Percentiles rank a stretch among this genome's conserved stretches.
These are phyloP conservation scores for Gisinianus flammeolus DNA, from an alignment of 2,888 invertebrate species.

Conservation along the genomic window DNA sequence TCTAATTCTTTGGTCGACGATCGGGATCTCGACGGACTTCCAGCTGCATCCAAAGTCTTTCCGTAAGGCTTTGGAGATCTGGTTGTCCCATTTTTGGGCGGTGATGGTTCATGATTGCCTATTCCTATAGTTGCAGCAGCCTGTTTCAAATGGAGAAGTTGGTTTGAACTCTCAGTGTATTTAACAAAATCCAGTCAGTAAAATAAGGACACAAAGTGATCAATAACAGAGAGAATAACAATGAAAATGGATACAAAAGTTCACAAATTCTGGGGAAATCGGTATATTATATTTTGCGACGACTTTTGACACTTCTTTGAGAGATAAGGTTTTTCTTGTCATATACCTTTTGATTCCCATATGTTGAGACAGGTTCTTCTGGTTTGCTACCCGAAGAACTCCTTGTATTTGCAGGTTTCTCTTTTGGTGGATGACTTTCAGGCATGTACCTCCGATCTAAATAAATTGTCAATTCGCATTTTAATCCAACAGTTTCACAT, in stretches of 20 bases:
- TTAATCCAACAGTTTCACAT: background rate
- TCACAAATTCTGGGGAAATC: no score
- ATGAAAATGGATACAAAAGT: no score
- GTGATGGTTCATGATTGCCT: conserved; percentile 57
- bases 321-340: conserved; percentile 5
- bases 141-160: no score
- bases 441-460: conserved; percentile 79
- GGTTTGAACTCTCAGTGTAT: no score
- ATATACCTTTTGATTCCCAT: conserved; percentile 58
- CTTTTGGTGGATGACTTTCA: conserved; percentile 79
- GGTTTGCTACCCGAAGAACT: conserved; percentile 63
- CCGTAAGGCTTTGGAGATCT: conserved; percentile 67
- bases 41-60: conserved; percentile 73
- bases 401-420: conserved; percentile 69
- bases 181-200: no score
- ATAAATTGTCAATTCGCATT: conserved; percentile 42
- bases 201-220: no score
- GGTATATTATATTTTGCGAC: no score
- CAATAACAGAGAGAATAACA: background rate
- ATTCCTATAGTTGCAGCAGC: conserved; percentile 60
- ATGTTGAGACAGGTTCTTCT: conserved; percentile 58
- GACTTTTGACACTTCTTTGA: background rate
- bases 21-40: conserved; percentile 83
- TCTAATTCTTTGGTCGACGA: conserved; percentile 89
- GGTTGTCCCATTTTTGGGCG: conserved; percentile 62